Evolutionary conservation across 1,140 invertebrate genomes (phyloP).

Genomic region (Heliothis subflexa): DNA sequence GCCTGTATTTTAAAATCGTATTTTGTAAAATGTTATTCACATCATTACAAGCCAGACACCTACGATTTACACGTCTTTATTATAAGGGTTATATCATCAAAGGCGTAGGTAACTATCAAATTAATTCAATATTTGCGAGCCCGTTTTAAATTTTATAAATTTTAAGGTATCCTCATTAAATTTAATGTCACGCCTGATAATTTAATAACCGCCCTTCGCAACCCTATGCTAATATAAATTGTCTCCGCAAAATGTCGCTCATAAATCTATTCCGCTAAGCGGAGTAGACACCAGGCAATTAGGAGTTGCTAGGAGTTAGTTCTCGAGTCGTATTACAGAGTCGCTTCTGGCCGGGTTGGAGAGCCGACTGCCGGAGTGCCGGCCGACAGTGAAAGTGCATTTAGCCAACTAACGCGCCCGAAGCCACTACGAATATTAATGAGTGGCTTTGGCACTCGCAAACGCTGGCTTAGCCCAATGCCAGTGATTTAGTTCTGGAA

Average conservation of each 20-base stretch:
- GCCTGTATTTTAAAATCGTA: too few species aligned
- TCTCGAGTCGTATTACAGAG: slow-evolving; percentile 67
- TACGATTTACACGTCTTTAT: neutral
- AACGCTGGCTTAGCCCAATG: slow-evolving; percentile 53
- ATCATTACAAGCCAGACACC: too few species aligned
- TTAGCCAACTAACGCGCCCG: slow-evolving; percentile 66
- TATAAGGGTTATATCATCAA: neutral
- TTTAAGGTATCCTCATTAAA: slow-evolving; percentile 46
- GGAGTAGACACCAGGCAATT: slow-evolving; percentile 77
- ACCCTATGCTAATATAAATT: slow-evolving; percentile 57
- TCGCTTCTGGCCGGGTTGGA: slow-evolving; percentile 64
- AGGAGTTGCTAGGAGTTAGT: slow-evolving; percentile 76
- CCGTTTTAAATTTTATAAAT: slow-evolving; percentile 27
- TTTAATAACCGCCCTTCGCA: slow-evolving; percentile 54
- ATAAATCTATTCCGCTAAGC: slow-evolving; percentile 64
- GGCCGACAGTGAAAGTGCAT: slow-evolving; percentile 78
- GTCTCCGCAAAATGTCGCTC: slow-evolving; percentile 60
- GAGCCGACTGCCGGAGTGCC: slow-evolving; percentile 66
- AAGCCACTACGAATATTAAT: slow-evolving; percentile 77
- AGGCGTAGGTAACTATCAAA: slow-evolving; percentile 15
- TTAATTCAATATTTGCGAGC: slow-evolving; percentile 28
- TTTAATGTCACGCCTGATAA: slow-evolving; percentile 51
- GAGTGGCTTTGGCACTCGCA: slow-evolving; percentile 61
- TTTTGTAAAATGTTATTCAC: too few species aligned
- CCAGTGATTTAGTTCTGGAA: slow-evolving; percentile 61